Percentiles rank a stretch among this genome's conserved stretches.
Evolutionary conservation across 2,888 invertebrate genomes (phyloP).

Genomic region (Sarcophaga caerulescens): DNA sequence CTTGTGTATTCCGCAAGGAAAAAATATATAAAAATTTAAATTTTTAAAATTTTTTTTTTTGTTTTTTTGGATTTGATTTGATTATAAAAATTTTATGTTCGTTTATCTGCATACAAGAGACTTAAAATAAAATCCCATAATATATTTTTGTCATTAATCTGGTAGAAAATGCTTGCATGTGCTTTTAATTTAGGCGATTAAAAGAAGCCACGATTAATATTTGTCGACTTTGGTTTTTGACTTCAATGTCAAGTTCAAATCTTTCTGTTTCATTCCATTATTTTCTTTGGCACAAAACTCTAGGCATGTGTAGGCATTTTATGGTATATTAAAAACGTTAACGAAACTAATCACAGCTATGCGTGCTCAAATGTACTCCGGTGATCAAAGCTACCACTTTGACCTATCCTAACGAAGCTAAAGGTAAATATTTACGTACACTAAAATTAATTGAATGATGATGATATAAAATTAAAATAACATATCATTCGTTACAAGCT

Average conservation of each 20-base stretch:
- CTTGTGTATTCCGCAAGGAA: not conserved
- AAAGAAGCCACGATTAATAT: not conserved
- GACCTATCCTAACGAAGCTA: not conserved
- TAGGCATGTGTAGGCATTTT: not conserved
- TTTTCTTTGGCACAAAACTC: not conserved
- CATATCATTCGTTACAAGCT: too few species aligned
- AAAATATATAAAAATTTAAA: not conserved
- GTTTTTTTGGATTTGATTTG: not conserved
- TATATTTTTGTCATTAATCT: too few species aligned
- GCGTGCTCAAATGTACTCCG: too few species aligned
- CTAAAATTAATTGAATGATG: too few species aligned
- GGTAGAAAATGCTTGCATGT: too few species aligned
- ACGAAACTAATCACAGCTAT: too few species aligned
- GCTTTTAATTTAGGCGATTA: not conserved
- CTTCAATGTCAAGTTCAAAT: conserved; percentile 57
- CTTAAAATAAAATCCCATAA: too few species aligned
- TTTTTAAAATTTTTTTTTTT: not conserved
- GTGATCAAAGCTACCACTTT: too few species aligned
- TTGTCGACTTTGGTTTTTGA: not conserved
- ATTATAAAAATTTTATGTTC: not conserved
- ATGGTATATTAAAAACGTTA: too few species aligned
- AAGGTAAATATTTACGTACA: not conserved
- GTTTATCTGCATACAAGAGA: conserved; percentile 4
- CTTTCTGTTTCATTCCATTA: not conserved
- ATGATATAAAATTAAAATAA: too few species aligned